Evolutionary conservation across 2,888 invertebrate species (phyloP), one percentile per base, ranked within the genome.

Genomic region (Eueremaeus valkanovi): DNA sequence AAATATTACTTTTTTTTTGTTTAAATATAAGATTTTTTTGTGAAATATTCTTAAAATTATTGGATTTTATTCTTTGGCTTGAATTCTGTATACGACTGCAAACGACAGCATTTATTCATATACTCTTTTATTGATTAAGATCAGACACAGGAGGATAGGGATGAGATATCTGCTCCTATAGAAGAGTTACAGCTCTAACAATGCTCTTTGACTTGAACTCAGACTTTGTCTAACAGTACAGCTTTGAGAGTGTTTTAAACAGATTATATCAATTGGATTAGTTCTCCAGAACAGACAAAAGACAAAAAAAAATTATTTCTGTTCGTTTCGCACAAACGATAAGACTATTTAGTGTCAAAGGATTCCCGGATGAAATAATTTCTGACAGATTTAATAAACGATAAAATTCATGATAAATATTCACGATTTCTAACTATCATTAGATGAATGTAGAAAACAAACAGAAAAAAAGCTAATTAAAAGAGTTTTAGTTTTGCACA

Each of bases 261-360:
- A 33, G 63, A 63, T 63, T 63, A 63, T 33, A 63, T 31, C 18
- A 33, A 63, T 63, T 63, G 31, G 63, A 63, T 63, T 63, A 63
- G 21, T n/a, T n/a, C 9, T 31, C 33, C 3, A 33, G 45, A 6
- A 45, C 8, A 45, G 16, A 6, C n/a, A n/a, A n/a, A n/a, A n/a
- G n/a, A 45, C 6, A 11, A 45, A 16, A 16, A 45, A 13, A 45
- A 21, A 24, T 9, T 55, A 9, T 55, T 55, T 55, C 11, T 29
- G 3, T 55, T 55, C 24, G 18, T 31, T 29, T 63, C 33, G 13
- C 33, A 36, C 18, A 63, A 45, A 16, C 8, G 45, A 45, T 27
- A 55, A 55, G 5, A 63, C 63, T 63, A 36, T 63, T 63, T 18
- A 63, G 33, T 63, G 63, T 63, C 33, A 63, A 63, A 13, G 9